A percentile compares a stretch with the other conserved stretches of the same genome.
phyloP scores from a whole-genome alignment of 1,140 invertebrate species.

The Cryptotermes secundus region DNA sequence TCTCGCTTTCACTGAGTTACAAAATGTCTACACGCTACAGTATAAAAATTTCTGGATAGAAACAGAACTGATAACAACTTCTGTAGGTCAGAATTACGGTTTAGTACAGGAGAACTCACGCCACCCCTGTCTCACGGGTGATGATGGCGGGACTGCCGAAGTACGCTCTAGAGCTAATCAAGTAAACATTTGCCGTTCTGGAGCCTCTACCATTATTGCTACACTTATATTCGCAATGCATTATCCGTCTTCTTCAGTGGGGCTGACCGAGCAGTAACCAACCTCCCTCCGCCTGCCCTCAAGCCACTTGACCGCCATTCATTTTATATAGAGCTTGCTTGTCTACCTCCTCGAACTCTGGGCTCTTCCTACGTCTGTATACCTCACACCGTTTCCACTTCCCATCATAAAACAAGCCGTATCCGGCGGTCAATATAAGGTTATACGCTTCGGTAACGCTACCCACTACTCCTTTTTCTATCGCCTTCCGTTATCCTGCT shows the following conservation, averaged over 20 bases:
- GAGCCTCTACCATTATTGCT: not conserved
- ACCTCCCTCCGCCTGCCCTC: not conserved
- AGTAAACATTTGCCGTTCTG: not conserved
- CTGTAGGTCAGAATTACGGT: no score
- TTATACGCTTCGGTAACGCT: not conserved
- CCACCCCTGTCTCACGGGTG: not conserved
- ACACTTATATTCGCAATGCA: not conserved
- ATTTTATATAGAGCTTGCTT: slow-evolving; percentile 2
- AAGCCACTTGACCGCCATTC: not conserved
- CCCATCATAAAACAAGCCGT: not conserved
- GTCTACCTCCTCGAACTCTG: not conserved
- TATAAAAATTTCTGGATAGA: no score
- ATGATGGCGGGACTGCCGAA: not conserved
- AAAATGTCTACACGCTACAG: no score
- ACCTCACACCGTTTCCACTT: not conserved
- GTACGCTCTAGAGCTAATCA: not conserved
- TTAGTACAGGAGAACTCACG: no score
- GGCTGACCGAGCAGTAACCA: not conserved
- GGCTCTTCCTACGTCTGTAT: not conserved
- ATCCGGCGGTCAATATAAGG: not conserved
- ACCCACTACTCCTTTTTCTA: not conserved
- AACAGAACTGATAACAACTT: no score
- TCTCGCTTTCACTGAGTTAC: no score
- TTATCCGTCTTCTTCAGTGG: not conserved
- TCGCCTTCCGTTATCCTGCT: not conserved